Percentiles rank a stretch among this genome's conserved stretches.
These are phyloP conservation scores for Sakesphorus luctuosus DNA, from an alignment of 2,113 vertebrate species.

Conservation along the genomic window DNA sequence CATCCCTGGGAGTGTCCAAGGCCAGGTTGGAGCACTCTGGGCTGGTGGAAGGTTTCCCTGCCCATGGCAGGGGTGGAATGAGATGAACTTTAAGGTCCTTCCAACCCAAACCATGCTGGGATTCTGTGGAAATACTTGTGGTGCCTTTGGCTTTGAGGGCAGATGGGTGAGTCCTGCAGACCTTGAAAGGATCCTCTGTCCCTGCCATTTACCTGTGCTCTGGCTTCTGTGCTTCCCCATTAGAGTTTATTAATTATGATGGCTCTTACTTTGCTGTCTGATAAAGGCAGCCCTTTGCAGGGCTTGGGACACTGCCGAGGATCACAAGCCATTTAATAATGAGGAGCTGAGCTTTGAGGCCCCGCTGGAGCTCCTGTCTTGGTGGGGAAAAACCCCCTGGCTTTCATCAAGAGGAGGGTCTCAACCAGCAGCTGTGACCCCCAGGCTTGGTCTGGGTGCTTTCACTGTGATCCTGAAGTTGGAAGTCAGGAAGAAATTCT, in stretches of 20 bases:
- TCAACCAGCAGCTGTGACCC: accelerated
- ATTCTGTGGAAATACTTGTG: background rate
- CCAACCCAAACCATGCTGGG: background rate
- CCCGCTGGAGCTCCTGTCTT: background rate
- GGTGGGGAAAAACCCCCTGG: background rate
- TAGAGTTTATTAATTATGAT: constrained; percentile 48
- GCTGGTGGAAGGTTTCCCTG: accelerated
- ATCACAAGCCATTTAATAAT: constrained; percentile 30
- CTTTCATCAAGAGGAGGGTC: background rate
- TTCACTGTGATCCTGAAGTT: background rate
- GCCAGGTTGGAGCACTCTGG: accelerated
- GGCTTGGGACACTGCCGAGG: background rate
- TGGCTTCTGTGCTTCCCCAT: constrained; percentile 44
- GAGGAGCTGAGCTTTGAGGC: background rate
- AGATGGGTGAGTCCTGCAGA: background rate
- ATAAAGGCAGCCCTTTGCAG: background rate
- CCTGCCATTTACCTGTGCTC: constrained; percentile 14
- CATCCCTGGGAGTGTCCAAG: background rate
- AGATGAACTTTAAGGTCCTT: background rate
- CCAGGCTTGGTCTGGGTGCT: accelerated
- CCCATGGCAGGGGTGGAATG: background rate
- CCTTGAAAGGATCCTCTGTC: background rate
- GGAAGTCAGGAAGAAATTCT: background rate
- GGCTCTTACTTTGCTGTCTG: constrained; percentile 10
- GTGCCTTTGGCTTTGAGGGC: background rate